Conservation (phyloP, 2,888 invertebrate species). For the Harmothoe impar region DNA sequence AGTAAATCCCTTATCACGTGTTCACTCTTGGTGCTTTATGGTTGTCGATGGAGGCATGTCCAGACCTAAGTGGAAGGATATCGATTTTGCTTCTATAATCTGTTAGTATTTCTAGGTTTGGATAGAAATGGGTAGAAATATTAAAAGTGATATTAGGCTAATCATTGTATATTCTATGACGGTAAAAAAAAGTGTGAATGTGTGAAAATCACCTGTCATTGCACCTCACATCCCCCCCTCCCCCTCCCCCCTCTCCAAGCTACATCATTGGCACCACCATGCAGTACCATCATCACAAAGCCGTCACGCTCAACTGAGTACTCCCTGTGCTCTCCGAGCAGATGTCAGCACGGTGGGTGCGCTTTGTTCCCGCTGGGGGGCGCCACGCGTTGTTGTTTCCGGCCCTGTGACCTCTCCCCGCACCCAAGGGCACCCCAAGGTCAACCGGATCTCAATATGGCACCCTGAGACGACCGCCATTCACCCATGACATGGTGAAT, state of each 20-base stretch:
- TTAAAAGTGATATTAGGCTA: too few relatives aligned
- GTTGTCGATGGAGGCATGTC: too few relatives aligned
- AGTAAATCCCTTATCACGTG: too few relatives aligned
- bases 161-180: too few relatives aligned
- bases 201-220: neutral
- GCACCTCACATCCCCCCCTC: neutral
- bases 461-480: neutral
- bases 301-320: neutral
- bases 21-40: too few relatives aligned
- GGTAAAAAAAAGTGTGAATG: neutral
- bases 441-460: conserved; percentile 13
- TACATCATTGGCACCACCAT: neutral
- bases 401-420: neutral
- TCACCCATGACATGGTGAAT: neutral
- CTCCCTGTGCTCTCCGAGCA: neutral
- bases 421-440: neutral
- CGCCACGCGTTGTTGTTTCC: neutral
- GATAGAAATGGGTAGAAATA: too few relatives aligned
- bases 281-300: neutral
- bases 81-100: too few relatives aligned
- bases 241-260: neutral
- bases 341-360: conserved; percentile 30
- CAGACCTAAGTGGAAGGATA: too few relatives aligned
- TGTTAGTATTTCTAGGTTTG: too few relatives aligned
- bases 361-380: conserved; percentile 21